Conservation (phyloP, 1,140 invertebrate genomes). For the Ceratina australensis region DNA sequence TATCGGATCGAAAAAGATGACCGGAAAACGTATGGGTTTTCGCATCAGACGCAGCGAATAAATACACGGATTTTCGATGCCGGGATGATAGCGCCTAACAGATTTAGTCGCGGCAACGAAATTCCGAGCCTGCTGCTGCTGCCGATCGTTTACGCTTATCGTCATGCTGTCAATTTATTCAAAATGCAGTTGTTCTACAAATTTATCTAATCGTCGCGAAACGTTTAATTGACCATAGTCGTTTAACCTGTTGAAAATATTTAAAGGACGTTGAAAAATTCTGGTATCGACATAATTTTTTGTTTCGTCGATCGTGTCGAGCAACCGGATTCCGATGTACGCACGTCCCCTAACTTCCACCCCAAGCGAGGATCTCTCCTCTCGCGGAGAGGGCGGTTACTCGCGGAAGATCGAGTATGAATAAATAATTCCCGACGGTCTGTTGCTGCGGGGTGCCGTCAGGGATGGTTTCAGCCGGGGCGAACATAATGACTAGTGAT, state of each 20-base stretch:
- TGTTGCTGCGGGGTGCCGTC: constrained; percentile 26
- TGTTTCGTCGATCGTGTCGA: background rate
- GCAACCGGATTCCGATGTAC: background rate
- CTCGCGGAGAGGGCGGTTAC: constrained; percentile 42
- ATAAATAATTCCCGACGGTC: constrained; percentile 53
- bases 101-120: constrained; percentile 53
- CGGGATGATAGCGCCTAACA: constrained; percentile 58
- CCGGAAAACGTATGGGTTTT: constrained; percentile 74
- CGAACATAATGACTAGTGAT: constrained; percentile 30
- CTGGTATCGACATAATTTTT: background rate
- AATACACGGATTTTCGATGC: constrained; percentile 71
- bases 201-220: constrained; percentile 35
- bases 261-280: background rate
- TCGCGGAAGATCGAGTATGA: constrained; percentile 60
- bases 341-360: no score
- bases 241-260: background rate
- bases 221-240: constrained; percentile 4
- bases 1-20: constrained; percentile 78
- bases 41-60: constrained; percentile 73
- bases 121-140: constrained; percentile 36
- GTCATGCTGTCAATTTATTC: constrained; percentile 34
- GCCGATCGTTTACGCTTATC: constrained; percentile 19
- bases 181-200: constrained; percentile 20
- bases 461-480: constrained; percentile 28
- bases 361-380: background rate